A percentile compares a stretch with the other conserved stretches of the same genome.
Evolutionary conservation across 2,888 invertebrate species (phyloP).

Genomic region (Schrankia costaestrigalis): DNA sequence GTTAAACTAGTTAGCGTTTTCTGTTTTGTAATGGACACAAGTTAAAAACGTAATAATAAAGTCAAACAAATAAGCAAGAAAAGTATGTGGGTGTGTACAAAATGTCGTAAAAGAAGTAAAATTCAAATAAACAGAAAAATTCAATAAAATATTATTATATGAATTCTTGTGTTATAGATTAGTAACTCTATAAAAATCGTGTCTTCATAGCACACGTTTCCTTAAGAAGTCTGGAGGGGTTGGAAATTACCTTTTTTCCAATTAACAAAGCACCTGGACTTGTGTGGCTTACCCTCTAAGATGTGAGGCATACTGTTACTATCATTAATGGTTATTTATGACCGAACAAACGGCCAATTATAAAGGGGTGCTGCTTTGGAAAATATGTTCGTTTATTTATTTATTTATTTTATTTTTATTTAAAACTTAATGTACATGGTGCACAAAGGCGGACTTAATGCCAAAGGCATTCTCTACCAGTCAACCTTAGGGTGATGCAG

Average conservation of each 20-base stretch:
- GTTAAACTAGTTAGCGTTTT: too few species aligned
- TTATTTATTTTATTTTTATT: too few species aligned
- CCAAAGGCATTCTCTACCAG: too few species aligned
- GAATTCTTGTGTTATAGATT: constrained; percentile 10
- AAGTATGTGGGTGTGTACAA: too few species aligned
- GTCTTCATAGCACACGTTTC: constrained; percentile 42
- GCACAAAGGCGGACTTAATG: too few species aligned
- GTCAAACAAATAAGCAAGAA: too few species aligned
- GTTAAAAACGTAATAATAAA: too few species aligned
- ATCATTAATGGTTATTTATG: constrained; percentile 35
- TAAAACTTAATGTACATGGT: too few species aligned
- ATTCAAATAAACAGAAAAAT: not conserved
- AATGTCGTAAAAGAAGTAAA: too few species aligned
- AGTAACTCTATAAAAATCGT: constrained; percentile 36
- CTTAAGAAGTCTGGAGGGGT: constrained; percentile 33
- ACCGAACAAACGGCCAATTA: constrained; percentile 18
- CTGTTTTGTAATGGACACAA: too few species aligned
- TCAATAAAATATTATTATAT: not conserved
- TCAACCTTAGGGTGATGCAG: too few species aligned
- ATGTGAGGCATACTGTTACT: constrained; percentile 26
- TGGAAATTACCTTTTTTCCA: constrained; percentile 63
- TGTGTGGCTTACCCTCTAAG: constrained; percentile 47
- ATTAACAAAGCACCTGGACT: constrained; percentile 63
- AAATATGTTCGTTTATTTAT: not conserved
- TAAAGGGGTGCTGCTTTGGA: constrained; percentile 14